Base-by-base conservation (phyloP, 1,140 invertebrate genomes). In the Meteorus sp. region DNA sequence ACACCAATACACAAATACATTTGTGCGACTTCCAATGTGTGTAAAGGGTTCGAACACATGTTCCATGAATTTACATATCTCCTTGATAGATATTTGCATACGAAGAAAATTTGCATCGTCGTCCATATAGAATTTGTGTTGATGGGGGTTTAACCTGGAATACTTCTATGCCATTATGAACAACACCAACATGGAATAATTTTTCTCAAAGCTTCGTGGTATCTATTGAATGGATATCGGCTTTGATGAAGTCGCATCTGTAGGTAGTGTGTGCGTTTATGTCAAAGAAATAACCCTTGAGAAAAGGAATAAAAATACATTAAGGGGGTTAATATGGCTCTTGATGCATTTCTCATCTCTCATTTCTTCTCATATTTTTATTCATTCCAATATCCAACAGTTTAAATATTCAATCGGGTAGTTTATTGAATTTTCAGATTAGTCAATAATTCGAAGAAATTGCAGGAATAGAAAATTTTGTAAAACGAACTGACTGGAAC, bases 51-150 rank as follows among this genome's bases (percentile, higher is more conserved):
- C 71, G 74, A 73, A 74, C 77, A 79, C 72, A 78, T 77, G 77
- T 76, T 76, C 73, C 37, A 55, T 51, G 60, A 64, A 78, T 79
- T 78, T 73, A 75, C 77, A 79, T 78, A 77, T 65, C 70, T 72
- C 66, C 69, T 60, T 61, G 66, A 48, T 20, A 15, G 23, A 8
- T 52, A 78, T 78, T 79, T 77, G 70, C 76, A 78, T 79, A 76
- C 68, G 73, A 70, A 73, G 74, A 61, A 73, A 77, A 79, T 79
- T 79, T 79, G 75, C 77, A 78, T 79, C 75, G 69, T 70, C 61
- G n/a, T n/a, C n/a, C n/a, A n/a, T n/a, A n/a, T n/a, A n/a, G n/a
- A n/a, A n/a, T n/a, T n/a, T n/a, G n/a, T n/a, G n/a, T n/a, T n/a
- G n/a, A n/a, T n/a, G n/a, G n/a, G n/a, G n/a, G n/a, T n/a, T n/a